A percentile compares a stretch with the other conserved stretches of the same genome.
phyloP scores from a whole-genome alignment of 2,888 invertebrate species.

The Halocaridina rubra region DNA sequence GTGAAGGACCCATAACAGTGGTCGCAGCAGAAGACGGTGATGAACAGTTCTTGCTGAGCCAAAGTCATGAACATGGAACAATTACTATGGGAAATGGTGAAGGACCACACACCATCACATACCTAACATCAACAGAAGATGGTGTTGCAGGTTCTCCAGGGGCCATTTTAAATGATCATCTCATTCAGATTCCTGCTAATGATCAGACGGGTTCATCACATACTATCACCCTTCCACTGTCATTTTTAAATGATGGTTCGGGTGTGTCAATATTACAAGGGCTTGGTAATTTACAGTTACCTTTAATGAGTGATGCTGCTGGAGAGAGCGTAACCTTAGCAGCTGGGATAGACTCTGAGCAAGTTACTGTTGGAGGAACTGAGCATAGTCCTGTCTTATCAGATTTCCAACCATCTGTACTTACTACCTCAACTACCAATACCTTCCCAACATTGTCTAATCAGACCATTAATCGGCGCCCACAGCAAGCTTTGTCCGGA shows the following conservation, averaged over 20 bases:
- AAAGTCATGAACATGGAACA: slow-evolving; percentile 19
- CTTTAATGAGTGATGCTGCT: slow-evolving; percentile 40
- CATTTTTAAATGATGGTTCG: slow-evolving; percentile 47
- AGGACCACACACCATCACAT: slow-evolving; percentile 43
- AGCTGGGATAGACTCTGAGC: slow-evolving; percentile 30
- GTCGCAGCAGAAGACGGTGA: slow-evolving; percentile 48
- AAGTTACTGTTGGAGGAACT: background rate
- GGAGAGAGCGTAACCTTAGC: slow-evolving; percentile 41
- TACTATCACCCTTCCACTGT: slow-evolving; percentile 57
- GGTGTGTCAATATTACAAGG: slow-evolving; percentile 57
- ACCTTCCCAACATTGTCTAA: background rate
- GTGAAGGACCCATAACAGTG: slow-evolving; percentile 51
- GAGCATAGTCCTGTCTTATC: slow-evolving; percentile 31
- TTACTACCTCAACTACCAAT: background rate
- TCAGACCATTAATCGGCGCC: slow-evolving; percentile 9
- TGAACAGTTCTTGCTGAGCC: slow-evolving; percentile 46
- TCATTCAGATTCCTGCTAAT: slow-evolving; percentile 58
- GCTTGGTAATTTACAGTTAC: slow-evolving; percentile 43
- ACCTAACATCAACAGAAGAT: slow-evolving; percentile 41
- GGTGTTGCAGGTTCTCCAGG: slow-evolving; percentile 5
- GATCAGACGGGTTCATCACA: slow-evolving; percentile 50
- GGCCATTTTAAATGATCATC: slow-evolving; percentile 43
- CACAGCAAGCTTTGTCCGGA: background rate
- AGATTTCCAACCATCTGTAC: slow-evolving; percentile 6
- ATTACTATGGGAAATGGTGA: slow-evolving; percentile 24